Percentiles rank a stretch among this genome's conserved stretches.
Evolutionary conservation across 53 echinoderm and acorn worm species (phyloP).

Genomic region (Arbacia lixula): DNA sequence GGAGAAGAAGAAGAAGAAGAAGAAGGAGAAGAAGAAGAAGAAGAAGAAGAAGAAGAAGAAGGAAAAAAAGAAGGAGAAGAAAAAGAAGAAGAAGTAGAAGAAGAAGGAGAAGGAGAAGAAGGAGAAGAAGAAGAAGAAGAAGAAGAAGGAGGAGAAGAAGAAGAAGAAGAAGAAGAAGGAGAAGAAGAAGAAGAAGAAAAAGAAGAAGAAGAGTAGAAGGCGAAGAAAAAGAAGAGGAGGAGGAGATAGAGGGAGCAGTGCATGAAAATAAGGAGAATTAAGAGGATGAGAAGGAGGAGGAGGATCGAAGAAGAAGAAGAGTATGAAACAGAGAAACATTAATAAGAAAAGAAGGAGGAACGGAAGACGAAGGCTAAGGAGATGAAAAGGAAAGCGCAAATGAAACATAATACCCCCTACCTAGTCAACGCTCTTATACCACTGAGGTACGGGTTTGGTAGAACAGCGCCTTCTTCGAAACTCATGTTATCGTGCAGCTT

Average conservation of each 20-base stretch:
- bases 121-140: background rate
- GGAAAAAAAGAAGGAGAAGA: background rate
- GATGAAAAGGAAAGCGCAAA: too few relatives aligned
- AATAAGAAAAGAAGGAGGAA: too few relatives aligned
- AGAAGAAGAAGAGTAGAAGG: too few relatives aligned
- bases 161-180: background rate
- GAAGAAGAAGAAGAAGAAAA: background rate
- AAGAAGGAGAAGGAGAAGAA: background rate
- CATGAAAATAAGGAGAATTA: too few relatives aligned
- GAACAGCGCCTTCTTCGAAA: conserved; percentile 81
- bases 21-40: background rate
- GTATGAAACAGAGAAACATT: too few relatives aligned
- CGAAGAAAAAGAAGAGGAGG: background rate
- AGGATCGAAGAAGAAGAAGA: too few relatives aligned
- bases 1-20: background rate
- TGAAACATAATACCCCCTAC: too few relatives aligned
- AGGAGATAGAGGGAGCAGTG: too few relatives aligned
- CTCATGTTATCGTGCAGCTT: conserved; percentile 60
- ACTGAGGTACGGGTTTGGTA: conserved; percentile 68
- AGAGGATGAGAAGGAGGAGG: too few relatives aligned
- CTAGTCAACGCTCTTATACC: background rate
- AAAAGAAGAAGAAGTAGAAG: background rate
- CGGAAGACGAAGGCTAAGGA: too few relatives aligned
- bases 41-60: background rate
- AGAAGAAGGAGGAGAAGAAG: background rate